Evolutionary conservation across 2,797 vertebrate genomes (phyloP).

Genomic region (Chelonia mydas): DNA sequence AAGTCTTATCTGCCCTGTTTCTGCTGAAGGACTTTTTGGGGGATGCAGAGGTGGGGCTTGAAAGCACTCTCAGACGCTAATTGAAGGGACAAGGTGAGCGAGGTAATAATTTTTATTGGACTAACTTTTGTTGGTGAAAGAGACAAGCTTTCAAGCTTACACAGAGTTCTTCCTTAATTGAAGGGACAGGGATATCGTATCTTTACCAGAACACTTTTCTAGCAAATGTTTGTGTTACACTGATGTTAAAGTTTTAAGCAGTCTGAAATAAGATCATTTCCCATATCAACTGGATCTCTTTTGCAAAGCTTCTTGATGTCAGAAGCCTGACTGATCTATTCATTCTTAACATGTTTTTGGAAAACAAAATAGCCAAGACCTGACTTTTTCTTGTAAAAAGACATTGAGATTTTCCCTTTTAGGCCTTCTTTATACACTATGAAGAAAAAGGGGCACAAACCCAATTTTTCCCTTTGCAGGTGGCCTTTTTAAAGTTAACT

Average conservation of each 20-base stretch:
- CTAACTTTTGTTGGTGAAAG: background rate
- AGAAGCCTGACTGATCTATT: background rate
- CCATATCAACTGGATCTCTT: background rate
- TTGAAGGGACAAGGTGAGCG: background rate
- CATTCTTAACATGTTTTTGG: background rate
- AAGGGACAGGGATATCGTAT: background rate
- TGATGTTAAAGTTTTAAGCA: background rate
- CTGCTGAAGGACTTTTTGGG: background rate
- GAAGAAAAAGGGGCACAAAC: background rate
- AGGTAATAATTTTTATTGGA: background rate
- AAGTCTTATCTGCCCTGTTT: background rate
- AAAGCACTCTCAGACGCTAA: background rate
- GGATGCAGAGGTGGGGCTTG: background rate
- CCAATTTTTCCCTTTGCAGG: background rate
- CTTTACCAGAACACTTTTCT: background rate
- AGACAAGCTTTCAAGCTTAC: background rate
- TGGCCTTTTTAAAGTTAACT: rapidly evolving
- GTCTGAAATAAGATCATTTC: background rate
- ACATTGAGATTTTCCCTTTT: background rate
- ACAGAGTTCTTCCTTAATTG: background rate
- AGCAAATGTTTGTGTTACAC: background rate
- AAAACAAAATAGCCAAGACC: background rate
- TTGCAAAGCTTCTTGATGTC: background rate
- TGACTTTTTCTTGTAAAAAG: background rate
- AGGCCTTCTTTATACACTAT: background rate